A percentile compares a stretch with the other conserved stretches of the same genome.
Conservation (phyloP, 2,888 invertebrate genomes). For the Caenorhabditis sp. region DNA sequence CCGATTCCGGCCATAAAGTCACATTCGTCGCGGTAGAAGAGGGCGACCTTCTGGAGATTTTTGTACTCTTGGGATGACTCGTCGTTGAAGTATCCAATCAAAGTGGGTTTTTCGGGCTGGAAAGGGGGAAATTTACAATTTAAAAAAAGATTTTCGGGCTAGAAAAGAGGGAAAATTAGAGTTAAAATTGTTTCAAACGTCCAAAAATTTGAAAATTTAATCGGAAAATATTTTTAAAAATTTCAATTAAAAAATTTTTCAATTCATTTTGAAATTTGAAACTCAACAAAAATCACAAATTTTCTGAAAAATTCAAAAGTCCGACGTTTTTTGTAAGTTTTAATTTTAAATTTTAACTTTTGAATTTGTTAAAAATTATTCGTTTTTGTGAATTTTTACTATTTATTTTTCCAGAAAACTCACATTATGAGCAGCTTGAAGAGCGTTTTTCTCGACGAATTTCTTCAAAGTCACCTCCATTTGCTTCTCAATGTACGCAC, state of each 20-base stretch:
- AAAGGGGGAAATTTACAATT: slow-evolving; percentile 64
- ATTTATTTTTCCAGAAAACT: slow-evolving; percentile 4
- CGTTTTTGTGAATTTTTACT: not conserved
- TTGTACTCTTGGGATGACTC: slow-evolving; percentile 91
- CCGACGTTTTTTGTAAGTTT: too few species aligned
- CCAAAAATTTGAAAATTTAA: too few species aligned
- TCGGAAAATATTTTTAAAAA: too few species aligned
- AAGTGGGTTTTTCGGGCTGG: slow-evolving; percentile 87
- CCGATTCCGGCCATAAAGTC: slow-evolving; percentile 95
- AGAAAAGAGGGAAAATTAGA: too few species aligned
- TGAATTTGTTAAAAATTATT: too few species aligned
- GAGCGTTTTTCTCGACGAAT: slow-evolving; percentile 88
- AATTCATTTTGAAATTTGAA: not conserved
- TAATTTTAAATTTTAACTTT: too few species aligned
- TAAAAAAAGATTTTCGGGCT: too few species aligned
- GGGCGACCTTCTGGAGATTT: slow-evolving; percentile 87
- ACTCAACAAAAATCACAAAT: not conserved
- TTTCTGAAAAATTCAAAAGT: not conserved
- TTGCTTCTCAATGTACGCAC: slow-evolving; percentile 92
- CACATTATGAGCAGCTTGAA: slow-evolving; percentile 83
- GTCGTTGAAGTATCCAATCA: slow-evolving; percentile 83
- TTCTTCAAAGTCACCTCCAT: slow-evolving; percentile 91
- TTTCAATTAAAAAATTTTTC: not conserved
- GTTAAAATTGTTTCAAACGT: too few species aligned
- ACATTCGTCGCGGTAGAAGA: slow-evolving; percentile 95